These are phyloP conservation scores for Lomographa bimaculata DNA, from an alignment of 2,888 invertebrate genomes.

Conservation along the genomic window DNA sequence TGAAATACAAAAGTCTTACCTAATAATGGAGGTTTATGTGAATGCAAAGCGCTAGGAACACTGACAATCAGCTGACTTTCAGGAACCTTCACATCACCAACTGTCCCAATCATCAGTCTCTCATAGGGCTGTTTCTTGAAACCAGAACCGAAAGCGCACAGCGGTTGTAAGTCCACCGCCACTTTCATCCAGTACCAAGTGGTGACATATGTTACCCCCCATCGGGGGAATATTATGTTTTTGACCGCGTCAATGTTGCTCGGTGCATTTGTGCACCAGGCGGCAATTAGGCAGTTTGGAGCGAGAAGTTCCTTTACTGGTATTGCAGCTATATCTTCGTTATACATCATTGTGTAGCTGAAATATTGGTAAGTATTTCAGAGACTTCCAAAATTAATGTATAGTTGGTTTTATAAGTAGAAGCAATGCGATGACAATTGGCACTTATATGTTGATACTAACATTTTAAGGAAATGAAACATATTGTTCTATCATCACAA, in stretches of 20 bases:
- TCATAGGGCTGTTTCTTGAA: slow-evolving; percentile 95
- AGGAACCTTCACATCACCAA: slow-evolving; percentile 58
- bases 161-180: slow-evolving; percentile 86
- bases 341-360: slow-evolving; percentile 92
- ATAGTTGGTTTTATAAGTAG: too few species aligned
- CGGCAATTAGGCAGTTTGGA: slow-evolving; percentile 87
- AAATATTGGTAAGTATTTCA: slow-evolving; percentile 27
- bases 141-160: slow-evolving; percentile 86
- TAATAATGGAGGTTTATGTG: slow-evolving; percentile 95
- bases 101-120: slow-evolving; percentile 82
- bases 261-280: slow-evolving; percentile 96
- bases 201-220: slow-evolving; percentile 88
- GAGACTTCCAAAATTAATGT: too few species aligned
- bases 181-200: slow-evolving; percentile 96
- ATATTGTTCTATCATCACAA: too few species aligned
- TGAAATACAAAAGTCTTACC: too few species aligned
- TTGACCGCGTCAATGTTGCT: slow-evolving; percentile 87
- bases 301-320: slow-evolving; percentile 86
- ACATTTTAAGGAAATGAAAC: too few species aligned
- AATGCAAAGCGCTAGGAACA: slow-evolving; percentile 96
- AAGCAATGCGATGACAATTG: too few species aligned
- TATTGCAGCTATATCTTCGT: slow-evolving; percentile 88
- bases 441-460: too few species aligned
- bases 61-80: slow-evolving; percentile 88
- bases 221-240: slow-evolving; percentile 89